Evolutionary conservation across 2,888 invertebrate species (phyloP).

Genomic region (Heliothis peltigera): DNA sequence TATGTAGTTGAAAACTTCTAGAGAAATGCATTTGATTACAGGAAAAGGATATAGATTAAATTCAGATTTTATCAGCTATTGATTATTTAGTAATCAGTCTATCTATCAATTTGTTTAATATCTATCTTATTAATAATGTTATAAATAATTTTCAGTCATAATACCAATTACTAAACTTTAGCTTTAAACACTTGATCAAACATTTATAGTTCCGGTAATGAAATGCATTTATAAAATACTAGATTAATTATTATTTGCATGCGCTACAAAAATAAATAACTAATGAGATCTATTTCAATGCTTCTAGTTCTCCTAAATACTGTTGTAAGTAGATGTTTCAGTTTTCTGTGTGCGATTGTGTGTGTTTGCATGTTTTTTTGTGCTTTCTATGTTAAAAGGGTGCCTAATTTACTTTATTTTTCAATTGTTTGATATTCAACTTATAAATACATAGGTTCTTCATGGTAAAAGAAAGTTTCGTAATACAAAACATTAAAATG

Average conservation of each 20-base stretch:
- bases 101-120: not conserved
- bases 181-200: not conserved
- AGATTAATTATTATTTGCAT: slow-evolving; percentile 35
- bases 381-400: slow-evolving; percentile 8
- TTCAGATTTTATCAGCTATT: not conserved
- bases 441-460: no score
- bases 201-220: not conserved
- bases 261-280: slow-evolving; percentile 22
- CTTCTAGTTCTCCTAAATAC: slow-evolving; percentile 58
- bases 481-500: slow-evolving; percentile 5
- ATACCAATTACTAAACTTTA: no score
- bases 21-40: slow-evolving; percentile 28
- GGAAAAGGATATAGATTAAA: not conserved
- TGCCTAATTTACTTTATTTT: not conserved
- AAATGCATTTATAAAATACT: slow-evolving; percentile 18
- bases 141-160: not conserved
- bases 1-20: slow-evolving; percentile 2
- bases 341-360: slow-evolving; percentile 22
- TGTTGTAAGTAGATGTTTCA: slow-evolving; percentile 56
- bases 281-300: slow-evolving; percentile 46
- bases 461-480: no score
- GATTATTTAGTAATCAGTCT: not conserved
- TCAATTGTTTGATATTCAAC: not conserved
- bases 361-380: slow-evolving; percentile 24
- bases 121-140: not conserved